Conservation (phyloP, 2,888 invertebrate genomes). For the Cataglyphis rosenhaueri region DNA sequence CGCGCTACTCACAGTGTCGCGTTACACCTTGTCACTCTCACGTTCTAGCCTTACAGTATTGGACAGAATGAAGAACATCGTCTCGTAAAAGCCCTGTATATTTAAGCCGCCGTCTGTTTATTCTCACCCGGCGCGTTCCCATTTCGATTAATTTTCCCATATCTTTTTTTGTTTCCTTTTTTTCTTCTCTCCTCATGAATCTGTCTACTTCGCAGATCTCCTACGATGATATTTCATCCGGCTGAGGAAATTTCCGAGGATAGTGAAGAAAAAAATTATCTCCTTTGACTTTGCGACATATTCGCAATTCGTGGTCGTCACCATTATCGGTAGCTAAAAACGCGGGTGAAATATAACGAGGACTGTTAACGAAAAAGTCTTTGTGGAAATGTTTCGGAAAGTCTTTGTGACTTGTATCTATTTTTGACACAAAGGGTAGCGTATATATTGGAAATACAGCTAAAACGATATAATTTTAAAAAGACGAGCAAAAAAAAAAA, state of each 20-base stretch:
- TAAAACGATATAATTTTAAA: background rate
- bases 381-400: background rate
- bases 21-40: slow-evolving; percentile 17
- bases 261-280: background rate
- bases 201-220: background rate
- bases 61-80: slow-evolving; percentile 7
- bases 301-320: slow-evolving; percentile 9
- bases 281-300: background rate
- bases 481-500: background rate
- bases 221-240: slow-evolving; percentile 24
- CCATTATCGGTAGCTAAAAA: slow-evolving; percentile 14
- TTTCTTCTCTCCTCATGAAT: background rate
- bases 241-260: background rate
- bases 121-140: slow-evolving; percentile 17
- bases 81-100: slow-evolving; percentile 20
- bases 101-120: slow-evolving; percentile 41
- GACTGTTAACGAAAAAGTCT: background rate
- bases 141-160: slow-evolving; percentile 22
- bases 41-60: background rate
- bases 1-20: slow-evolving; percentile 13
- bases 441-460: background rate
- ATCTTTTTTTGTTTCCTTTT: background rate
- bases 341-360: background rate
- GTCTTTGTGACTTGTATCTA: background rate
- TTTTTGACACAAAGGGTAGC: background rate